Evolutionary conservation across 2,888 invertebrate genomes (phyloP), one percentile per base, ranked within the genome.

Genomic region (Malachius bipustulatus): DNA sequence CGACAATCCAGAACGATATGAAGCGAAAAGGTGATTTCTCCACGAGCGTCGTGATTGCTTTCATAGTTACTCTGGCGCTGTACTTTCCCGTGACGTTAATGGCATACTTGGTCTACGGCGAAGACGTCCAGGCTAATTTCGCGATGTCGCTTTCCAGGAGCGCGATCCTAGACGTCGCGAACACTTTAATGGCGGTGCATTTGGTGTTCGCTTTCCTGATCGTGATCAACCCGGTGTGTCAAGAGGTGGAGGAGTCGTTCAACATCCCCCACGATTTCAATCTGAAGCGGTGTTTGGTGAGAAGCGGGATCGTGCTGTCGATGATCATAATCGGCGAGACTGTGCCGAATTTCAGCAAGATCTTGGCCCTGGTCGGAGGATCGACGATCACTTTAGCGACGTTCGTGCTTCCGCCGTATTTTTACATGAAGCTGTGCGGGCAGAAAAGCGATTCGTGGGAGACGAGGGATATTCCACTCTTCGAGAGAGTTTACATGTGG

Each of bases 1-100:
- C 82, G 2, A 82, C 82, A 1, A 78, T 83, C 35, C 82, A 82
- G 55, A 79, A 81, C 47, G 82, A 83, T 50, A 83, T 82, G 82
- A 60, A 60, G 13, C 69, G 78, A 40, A 75, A 75, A 48, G 60
- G 60, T 4, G 66, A 77, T 47, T 82, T 82, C 55, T 65, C 72
- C n/a, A 67, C 63, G 42, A 71, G 77, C 39, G 64, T 80, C 12
- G 53, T 68, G 12, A 66, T 72, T 40, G 75, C 75, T 15, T 81
- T 77, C 52, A 36, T 62, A 75, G 75, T 69, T 4, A 67, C 75
- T 38, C 50, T 75, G 36, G 41, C 61, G 1, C 51, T 76, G 29
- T 76, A 75, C 55, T 47, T 77, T 40, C 70, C 77, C 1, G 69
- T 80, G 10, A 66, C 75, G 0, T 56, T 69, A 11, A 69, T 69